Conservation (phyloP, 2,797 vertebrate genomes). For the Chelonia mydas region DNA sequence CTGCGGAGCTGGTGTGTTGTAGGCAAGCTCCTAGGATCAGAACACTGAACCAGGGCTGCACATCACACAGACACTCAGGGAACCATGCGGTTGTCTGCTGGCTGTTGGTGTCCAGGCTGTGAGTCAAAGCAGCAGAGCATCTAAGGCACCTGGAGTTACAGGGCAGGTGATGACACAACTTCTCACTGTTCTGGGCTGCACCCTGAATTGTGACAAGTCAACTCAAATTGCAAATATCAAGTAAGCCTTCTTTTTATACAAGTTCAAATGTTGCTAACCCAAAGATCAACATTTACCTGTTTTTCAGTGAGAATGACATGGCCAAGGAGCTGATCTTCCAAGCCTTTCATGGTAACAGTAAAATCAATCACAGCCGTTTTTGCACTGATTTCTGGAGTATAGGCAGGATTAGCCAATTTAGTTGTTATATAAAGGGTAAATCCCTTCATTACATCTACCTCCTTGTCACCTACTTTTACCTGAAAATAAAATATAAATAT, state of each 20-base stretch:
- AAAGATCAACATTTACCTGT: conserved; percentile 72
- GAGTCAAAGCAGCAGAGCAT: not conserved
- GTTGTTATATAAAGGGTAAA: conserved; percentile 90
- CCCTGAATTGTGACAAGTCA: not conserved
- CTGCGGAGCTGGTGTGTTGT: not conserved
- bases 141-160: not conserved
- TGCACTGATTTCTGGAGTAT: conserved; percentile 89
- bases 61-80: not conserved
- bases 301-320: conserved; percentile 89
- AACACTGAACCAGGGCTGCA: not conserved
- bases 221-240: not conserved
- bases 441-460: conserved; percentile 85
- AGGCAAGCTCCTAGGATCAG: not conserved
- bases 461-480: conserved; percentile 91
- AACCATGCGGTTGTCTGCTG: not conserved
- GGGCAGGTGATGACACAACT: not conserved
- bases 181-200: not conserved
- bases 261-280: not conserved
- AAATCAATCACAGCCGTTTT: conserved; percentile 89
- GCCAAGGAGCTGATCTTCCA: conserved; percentile 90
- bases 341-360: conserved; percentile 86
- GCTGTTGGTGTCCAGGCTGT: not conserved
- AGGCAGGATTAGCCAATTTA: conserved; percentile 88
- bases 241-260: not conserved
- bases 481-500: conserved; percentile 60